Percentiles rank a stretch among this genome's conserved stretches.
phyloP scores from a whole-genome alignment of 1,140 invertebrate species.

The Zelostemma sp. region DNA sequence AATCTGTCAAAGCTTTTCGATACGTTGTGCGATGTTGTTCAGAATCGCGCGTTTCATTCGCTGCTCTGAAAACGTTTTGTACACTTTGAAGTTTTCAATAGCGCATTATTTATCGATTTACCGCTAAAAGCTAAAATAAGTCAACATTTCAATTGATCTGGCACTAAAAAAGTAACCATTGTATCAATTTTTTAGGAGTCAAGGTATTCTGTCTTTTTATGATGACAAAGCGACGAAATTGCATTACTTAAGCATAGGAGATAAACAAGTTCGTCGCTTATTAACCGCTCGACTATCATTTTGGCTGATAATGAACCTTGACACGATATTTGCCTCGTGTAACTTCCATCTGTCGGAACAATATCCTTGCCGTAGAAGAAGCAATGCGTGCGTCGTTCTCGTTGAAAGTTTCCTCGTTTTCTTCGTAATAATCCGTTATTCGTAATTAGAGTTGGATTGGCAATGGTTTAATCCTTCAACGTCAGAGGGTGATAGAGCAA shows the following conservation, averaged over 20 bases:
- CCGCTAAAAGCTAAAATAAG: not conserved
- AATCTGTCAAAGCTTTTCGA: conserved; percentile 46
- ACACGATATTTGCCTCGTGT: conserved; percentile 16
- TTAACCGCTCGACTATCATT: conserved; percentile 30
- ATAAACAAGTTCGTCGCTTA: conserved; percentile 2
- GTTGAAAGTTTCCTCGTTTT: conserved; percentile 65
- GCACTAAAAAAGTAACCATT: no score
- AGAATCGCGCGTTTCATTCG: conserved; percentile 11
- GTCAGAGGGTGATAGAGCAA: conserved; percentile 48
- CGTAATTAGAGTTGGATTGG: conserved; percentile 69
- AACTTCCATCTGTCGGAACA: conserved; percentile 22
- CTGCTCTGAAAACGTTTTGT: not conserved
- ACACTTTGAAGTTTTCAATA: not conserved
- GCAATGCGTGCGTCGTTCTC: conserved; percentile 37
- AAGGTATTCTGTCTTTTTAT: no score
- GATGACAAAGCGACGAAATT: no score
- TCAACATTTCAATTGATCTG: no score
- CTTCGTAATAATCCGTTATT: conserved; percentile 65
- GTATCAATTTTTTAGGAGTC: no score
- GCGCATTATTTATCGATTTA: not conserved
- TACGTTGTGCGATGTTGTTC: conserved; percentile 20
- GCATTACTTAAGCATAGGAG: not conserved
- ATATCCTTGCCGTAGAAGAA: conserved; percentile 19
- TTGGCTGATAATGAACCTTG: conserved; percentile 28
- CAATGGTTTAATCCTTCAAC: conserved; percentile 69